phyloP scores from a whole-genome alignment of 2,888 invertebrate genomes.

The Cheilosia vulpina region DNA sequence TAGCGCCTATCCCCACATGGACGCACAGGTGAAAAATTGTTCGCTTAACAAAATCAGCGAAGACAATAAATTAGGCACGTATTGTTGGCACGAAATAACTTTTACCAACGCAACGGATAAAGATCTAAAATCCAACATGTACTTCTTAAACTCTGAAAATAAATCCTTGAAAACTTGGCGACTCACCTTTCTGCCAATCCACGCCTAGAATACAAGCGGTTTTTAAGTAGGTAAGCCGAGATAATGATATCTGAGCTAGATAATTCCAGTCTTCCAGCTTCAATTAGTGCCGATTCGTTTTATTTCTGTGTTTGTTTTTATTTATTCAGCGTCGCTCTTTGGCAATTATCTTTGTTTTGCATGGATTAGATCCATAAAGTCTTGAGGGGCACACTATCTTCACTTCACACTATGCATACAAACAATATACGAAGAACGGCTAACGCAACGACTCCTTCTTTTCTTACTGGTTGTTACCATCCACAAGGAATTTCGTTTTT shows the following conservation, averaged over 20 bases:
- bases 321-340: neutral
- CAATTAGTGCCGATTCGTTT: constrained; percentile 1
- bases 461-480: neutral
- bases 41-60: constrained; percentile 32
- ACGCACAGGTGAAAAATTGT: constrained; percentile 13
- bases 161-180: constrained; percentile 6
- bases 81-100: constrained; percentile 61
- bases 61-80: constrained; percentile 63
- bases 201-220: neutral
- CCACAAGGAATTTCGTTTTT: constrained; percentile 20
- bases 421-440: neutral
- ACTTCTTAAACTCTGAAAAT: constrained; percentile 24
- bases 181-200: constrained; percentile 53
- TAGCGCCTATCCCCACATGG: neutral
- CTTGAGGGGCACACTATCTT: constrained; percentile 1
- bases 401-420: constrained; percentile 2
- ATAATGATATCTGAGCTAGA: constrained; percentile 29
- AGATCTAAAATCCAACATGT: constrained; percentile 19
- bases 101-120: constrained; percentile 23
- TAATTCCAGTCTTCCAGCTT: constrained; percentile 46
- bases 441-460: neutral
- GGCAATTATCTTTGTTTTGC: constrained; percentile 27
- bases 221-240: neutral
- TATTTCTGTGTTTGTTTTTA: too few species aligned
- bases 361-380: constrained; percentile 21